These are phyloP conservation scores for Mobula birostris DNA, from an alignment of 2,113 vertebrate genomes.

Conservation along the genomic window DNA sequence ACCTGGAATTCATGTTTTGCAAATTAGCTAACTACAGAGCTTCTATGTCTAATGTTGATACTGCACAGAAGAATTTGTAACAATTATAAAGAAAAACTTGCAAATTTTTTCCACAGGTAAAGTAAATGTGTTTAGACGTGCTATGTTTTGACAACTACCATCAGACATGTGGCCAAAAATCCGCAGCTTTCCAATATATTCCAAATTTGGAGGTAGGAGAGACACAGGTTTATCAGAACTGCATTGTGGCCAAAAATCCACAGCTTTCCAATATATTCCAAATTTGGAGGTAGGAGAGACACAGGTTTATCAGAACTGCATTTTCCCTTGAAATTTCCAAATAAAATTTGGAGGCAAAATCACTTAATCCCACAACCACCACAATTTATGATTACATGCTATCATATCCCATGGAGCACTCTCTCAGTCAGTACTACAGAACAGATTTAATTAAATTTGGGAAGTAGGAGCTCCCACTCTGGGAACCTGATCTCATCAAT, in stretches of 20 bases:
- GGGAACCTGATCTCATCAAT: too few relatives aligned
- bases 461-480: too few relatives aligned
- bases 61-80: not conserved
- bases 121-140: not conserved
- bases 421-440: not conserved
- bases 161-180: not conserved
- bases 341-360: not conserved
- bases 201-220: not conserved
- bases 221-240: not conserved
- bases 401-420: not conserved
- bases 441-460: not conserved
- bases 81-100: not conserved
- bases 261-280: not conserved
- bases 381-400: not conserved
- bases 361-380: not conserved
- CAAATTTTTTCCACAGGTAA: not conserved
- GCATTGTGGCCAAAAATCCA: too few relatives aligned
- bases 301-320: not conserved
- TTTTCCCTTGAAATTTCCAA: not conserved
- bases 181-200: not conserved
- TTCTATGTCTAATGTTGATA: not conserved
- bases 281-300: not conserved
- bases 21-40: not conserved
- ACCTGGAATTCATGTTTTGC: not conserved
- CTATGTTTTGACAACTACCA: not conserved